Evolutionary conservation across 2,797 vertebrate genomes (phyloP).

Genomic region (Mormyrops boulengeri): DNA sequence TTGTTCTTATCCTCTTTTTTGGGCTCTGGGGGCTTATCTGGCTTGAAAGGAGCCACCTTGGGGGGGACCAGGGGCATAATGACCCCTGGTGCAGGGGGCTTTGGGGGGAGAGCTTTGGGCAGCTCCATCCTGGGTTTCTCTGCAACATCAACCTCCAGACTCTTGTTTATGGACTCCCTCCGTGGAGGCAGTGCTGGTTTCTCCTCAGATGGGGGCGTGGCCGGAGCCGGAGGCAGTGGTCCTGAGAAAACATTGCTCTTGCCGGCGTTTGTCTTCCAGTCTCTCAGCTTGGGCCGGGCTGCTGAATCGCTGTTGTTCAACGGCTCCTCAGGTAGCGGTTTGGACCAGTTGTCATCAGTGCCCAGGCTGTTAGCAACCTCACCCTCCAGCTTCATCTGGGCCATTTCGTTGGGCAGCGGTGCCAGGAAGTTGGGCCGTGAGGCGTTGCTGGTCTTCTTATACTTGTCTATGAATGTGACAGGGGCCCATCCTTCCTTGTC

Average conservation of each 20-base stretch:
- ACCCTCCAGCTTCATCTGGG: conserved; percentile 71
- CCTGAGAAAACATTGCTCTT: conserved; percentile 53
- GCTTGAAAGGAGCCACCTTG: conserved; percentile 67
- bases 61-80: conserved; percentile 71
- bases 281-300: conserved; percentile 72
- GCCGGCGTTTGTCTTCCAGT: conserved; percentile 72
- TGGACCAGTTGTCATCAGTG: conserved; percentile 65
- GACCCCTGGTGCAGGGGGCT: conserved; percentile 70
- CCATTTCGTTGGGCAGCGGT: conserved; percentile 81
- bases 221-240: conserved; percentile 61
- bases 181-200: conserved; percentile 90
- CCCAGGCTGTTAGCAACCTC: conserved; percentile 28
- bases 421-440: conserved; percentile 88
- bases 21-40: conserved; percentile 68
- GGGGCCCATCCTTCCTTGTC: conserved; percentile 98
- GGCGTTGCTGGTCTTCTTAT: conserved; percentile 93
- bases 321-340: conserved; percentile 86
- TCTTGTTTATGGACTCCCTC: conserved; percentile 90
- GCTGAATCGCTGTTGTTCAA: conserved; percentile 57
- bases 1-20: conserved; percentile 88
- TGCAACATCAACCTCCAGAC: conserved; percentile 72
- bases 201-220: conserved; percentile 68
- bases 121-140: conserved; percentile 70
- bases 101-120: conserved; percentile 75
- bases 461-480: conserved; percentile 92